Conservation (phyloP, 1,140 invertebrate species). For the Mycetomoellerius zeteki region DNA sequence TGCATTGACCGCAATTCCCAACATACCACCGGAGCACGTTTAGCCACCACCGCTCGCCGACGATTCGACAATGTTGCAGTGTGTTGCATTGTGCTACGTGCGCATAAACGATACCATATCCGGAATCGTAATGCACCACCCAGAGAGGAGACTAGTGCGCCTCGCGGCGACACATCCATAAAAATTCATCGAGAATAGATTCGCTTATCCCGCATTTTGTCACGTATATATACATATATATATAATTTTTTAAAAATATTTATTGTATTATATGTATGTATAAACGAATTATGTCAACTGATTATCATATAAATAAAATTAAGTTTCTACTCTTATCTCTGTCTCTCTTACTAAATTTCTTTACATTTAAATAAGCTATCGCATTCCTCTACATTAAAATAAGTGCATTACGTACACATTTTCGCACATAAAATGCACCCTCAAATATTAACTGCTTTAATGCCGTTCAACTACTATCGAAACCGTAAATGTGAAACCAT, state of each 20-base stretch:
- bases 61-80: conserved; percentile 45
- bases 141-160: not conserved
- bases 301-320: not conserved
- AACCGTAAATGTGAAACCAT: conserved; percentile 39
- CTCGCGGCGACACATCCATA: not conserved
- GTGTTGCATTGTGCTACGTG: conserved; percentile 23
- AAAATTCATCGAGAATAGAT: not conserved
- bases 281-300: not conserved
- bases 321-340: not conserved
- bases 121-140: conserved; percentile 26
- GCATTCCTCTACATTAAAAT: not conserved
- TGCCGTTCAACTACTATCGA: not conserved
- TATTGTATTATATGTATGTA: not conserved
- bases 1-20: conserved; percentile 62
- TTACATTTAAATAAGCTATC: not conserved
- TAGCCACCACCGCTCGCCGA: conserved; percentile 29
- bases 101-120: conserved; percentile 31
- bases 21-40: conserved; percentile 41
- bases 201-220: not conserved
- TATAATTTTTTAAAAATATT: not conserved
- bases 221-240: not conserved
- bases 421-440: not conserved
- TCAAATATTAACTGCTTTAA: not conserved
- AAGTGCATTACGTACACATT: not conserved
- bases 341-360: not conserved